Conservation (phyloP, 2,797 vertebrate genomes). For the Pseudochromis fuscus region DNA sequence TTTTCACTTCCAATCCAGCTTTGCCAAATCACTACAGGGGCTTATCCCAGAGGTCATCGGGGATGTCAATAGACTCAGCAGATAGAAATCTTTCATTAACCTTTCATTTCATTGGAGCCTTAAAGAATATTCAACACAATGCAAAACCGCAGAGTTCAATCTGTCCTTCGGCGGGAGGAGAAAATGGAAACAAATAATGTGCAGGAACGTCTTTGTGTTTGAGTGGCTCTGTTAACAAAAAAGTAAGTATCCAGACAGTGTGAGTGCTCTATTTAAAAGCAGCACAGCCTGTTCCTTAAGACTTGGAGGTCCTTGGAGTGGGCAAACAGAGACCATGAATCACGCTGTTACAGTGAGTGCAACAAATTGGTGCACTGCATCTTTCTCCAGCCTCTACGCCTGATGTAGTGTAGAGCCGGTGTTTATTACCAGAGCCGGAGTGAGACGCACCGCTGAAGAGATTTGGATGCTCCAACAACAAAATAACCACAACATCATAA, state of each 20-base stretch:
- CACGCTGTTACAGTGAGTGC: slow-evolving; percentile 33
- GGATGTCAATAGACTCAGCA: slow-evolving; percentile 56
- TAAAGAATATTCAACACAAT: slow-evolving; percentile 52
- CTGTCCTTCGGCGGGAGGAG: slow-evolving; percentile 14
- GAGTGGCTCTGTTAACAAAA: slow-evolving; percentile 13
- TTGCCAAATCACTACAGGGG: slow-evolving; percentile 20
- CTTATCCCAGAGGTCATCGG: slow-evolving; percentile 68
- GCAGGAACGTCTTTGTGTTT: slow-evolving; percentile 13
- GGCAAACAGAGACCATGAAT: slow-evolving; percentile 55
- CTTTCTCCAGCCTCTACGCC: slow-evolving; percentile 10
- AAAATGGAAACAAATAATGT: slow-evolving; percentile 2
- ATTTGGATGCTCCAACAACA: slow-evolving; percentile 15
- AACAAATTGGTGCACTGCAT: slow-evolving; percentile 51
- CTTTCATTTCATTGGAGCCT: slow-evolving; percentile 51
- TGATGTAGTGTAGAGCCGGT: slow-evolving; percentile 7
- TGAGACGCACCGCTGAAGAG: slow-evolving; percentile 24
- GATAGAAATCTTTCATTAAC: slow-evolving; percentile 76
- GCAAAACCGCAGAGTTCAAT: slow-evolving; percentile 12
- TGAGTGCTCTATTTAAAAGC: slow-evolving; percentile 44
- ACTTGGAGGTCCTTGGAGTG: slow-evolving; percentile 19
- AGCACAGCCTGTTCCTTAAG: slow-evolving; percentile 31
- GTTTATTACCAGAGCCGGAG: slow-evolving; percentile 25
- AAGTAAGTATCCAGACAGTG: not conserved
- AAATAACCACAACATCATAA: slow-evolving; percentile 47
- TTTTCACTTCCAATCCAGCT: slow-evolving; percentile 49